phyloP scores from a whole-genome alignment of 2,797 vertebrate genomes.

The Peromyscus melanophrys region DNA sequence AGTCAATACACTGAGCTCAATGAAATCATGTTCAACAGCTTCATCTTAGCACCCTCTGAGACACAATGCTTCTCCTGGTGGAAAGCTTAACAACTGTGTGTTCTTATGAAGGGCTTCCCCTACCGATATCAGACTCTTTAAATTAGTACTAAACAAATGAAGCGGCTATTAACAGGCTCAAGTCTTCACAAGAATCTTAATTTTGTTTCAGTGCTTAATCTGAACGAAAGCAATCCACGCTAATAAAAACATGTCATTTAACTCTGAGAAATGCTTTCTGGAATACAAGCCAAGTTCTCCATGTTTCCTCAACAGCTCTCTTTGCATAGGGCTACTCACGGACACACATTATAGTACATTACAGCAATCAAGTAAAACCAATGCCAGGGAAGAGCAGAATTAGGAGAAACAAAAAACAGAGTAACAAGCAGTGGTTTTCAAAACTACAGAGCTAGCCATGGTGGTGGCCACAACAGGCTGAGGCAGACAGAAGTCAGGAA shows the following conservation, averaged over 20 bases:
- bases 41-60: slow-evolving; percentile 67
- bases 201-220: slow-evolving; percentile 74
- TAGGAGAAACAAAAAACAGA: too few relatives aligned
- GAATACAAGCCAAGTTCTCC: slow-evolving; percentile 53
- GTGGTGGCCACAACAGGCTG: not conserved
- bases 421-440: not conserved
- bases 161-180: slow-evolving; percentile 22
- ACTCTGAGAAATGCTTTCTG: slow-evolving; percentile 58
- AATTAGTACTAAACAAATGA: not conserved
- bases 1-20: not conserved
- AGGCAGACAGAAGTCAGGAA: not conserved
- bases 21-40: slow-evolving; percentile 44
- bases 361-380: slow-evolving; percentile 34
- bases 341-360: not conserved
- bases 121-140: slow-evolving; percentile 66
- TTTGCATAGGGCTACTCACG: not conserved
- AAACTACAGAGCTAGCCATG: not conserved
- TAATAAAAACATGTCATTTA: slow-evolving; percentile 68
- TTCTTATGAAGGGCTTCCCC: slow-evolving; percentile 62
- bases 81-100: not conserved
- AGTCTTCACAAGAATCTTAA: slow-evolving; percentile 75
- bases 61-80: slow-evolving; percentile 26
- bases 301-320: slow-evolving; percentile 41
- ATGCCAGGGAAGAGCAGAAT: not conserved
- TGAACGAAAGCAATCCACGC: slow-evolving; percentile 70